phyloP scores from a whole-genome alignment of 2,888 invertebrate genomes.

The Luperina testacea region DNA sequence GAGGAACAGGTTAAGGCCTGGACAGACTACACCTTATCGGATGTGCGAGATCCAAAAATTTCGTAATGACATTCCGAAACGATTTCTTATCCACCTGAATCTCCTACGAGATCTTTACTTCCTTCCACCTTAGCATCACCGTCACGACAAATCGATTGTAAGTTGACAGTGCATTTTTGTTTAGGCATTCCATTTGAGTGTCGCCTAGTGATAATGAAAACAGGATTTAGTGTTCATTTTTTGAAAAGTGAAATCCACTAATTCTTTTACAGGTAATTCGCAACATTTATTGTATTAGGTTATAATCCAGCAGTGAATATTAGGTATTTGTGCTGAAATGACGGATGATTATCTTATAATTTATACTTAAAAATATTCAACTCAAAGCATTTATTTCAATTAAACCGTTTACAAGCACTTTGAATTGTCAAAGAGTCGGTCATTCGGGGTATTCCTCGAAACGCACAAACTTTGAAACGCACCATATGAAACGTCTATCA shows the following conservation, averaged over 20 bases:
- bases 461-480: no score
- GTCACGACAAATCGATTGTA: neutral
- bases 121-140: neutral
- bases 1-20: constrained; percentile 71
- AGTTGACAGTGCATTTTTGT: neutral
- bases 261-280: neutral
- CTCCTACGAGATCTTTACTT: neutral
- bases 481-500: no score
- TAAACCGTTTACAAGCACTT: neutral
- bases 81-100: constrained; percentile 1
- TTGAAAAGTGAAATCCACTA: neutral
- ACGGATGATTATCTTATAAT: neutral
- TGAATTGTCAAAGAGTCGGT: neutral
- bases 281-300: constrained; percentile 2
- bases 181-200: neutral
- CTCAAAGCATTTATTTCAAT: neutral
- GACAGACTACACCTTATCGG: constrained; percentile 54
- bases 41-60: constrained; percentile 34
- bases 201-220: neutral
- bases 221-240: neutral
- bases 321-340: neutral
- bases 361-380: neutral
- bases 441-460: neutral
- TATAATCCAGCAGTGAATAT: neutral
- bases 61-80: neutral